Evolutionary conservation across 2,113 vertebrate genomes (phyloP).

Genomic region (Salvelinus sp.): DNA sequence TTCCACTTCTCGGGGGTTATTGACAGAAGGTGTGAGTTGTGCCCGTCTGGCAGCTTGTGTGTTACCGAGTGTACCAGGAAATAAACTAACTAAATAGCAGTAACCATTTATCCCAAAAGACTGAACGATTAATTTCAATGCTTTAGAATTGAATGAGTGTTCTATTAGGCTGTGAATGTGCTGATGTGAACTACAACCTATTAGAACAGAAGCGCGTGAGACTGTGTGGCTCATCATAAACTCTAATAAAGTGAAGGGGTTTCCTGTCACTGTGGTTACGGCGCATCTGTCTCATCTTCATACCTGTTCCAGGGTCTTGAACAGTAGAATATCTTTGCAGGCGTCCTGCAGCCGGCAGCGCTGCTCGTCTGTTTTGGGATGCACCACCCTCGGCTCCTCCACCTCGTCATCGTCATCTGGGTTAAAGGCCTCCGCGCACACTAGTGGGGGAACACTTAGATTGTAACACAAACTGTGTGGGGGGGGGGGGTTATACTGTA

Average conservation of each 20-base stretch:
- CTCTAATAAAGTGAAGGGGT: neutral
- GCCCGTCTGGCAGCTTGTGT: too few species aligned
- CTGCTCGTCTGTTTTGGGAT: constrained; percentile 97
- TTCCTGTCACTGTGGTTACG: too few species aligned
- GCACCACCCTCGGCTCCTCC: constrained; percentile 91
- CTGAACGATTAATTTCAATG: too few species aligned
- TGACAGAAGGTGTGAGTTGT: too few species aligned
- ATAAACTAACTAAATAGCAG: too few species aligned
- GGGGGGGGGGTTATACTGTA: neutral
- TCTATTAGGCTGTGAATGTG: too few species aligned
- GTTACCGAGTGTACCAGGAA: too few species aligned
- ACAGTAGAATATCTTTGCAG: constrained; percentile 95
- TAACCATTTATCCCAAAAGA: too few species aligned
- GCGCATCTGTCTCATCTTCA: neutral
- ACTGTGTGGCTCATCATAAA: neutral
- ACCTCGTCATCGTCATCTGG: constrained; percentile 98
- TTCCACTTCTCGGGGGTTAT: too few species aligned
- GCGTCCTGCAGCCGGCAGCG: constrained; percentile 95
- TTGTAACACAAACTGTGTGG: neutral
- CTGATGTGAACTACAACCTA: neutral
- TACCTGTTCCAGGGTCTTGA: constrained; percentile 98
- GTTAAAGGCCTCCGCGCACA: constrained; percentile 95
- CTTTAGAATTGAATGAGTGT: too few species aligned
- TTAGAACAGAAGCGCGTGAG: neutral
- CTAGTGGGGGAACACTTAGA: constrained; percentile 64